Conservation (phyloP, 2,888 invertebrate genomes). For the Eupelmus urozonus region DNA sequence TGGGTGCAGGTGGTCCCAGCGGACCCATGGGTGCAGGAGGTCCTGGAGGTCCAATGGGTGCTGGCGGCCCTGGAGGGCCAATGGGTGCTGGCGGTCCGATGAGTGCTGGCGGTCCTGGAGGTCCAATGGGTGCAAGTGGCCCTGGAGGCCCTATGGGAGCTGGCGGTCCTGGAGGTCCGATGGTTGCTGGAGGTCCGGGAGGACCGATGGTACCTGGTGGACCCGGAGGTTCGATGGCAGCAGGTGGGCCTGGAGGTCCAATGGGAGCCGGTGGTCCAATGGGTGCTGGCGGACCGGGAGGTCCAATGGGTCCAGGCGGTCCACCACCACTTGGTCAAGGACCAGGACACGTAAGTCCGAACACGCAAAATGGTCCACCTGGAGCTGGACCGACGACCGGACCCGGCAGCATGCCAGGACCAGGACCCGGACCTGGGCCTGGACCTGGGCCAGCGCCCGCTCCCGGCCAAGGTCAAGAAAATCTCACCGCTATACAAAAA, state of each 20-base stretch:
- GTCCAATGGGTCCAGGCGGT: conserved; percentile 56
- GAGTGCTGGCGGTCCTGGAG: conserved; percentile 39
- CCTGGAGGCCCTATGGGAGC: conserved; percentile 47
- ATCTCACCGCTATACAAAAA: conserved; percentile 90
- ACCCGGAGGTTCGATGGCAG: conserved; percentile 17
- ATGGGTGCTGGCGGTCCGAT: conserved; percentile 42
- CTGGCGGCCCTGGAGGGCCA: conserved; percentile 49
- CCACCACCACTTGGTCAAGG: conserved; percentile 52
- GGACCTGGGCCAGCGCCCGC: conserved; percentile 67
- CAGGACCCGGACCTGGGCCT: conserved; percentile 64
- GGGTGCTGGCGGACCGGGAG: conserved; percentile 56
- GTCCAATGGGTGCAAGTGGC: conserved; percentile 1
- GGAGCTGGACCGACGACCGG: conserved; percentile 14
- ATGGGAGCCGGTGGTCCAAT: conserved; percentile 49
- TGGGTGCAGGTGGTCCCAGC: conserved; percentile 28
- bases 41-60: conserved; percentile 28
- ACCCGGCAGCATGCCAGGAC: conserved; percentile 19
- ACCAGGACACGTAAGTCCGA: conserved; percentile 50
- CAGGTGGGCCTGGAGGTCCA: conserved; percentile 53
- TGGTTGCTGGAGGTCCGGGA: conserved; percentile 10
- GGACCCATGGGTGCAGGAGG: conserved; percentile 28
- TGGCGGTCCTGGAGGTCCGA: conserved; percentile 39
- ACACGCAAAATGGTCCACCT: conserved; percentile 48
- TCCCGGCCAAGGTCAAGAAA: conserved; percentile 84
- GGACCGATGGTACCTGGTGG: conserved; percentile 31